Percentiles rank a stretch among this genome's conserved stretches.
Conservation (phyloP, 2,888 invertebrate species). For the Eretmocerus hayati region DNA sequence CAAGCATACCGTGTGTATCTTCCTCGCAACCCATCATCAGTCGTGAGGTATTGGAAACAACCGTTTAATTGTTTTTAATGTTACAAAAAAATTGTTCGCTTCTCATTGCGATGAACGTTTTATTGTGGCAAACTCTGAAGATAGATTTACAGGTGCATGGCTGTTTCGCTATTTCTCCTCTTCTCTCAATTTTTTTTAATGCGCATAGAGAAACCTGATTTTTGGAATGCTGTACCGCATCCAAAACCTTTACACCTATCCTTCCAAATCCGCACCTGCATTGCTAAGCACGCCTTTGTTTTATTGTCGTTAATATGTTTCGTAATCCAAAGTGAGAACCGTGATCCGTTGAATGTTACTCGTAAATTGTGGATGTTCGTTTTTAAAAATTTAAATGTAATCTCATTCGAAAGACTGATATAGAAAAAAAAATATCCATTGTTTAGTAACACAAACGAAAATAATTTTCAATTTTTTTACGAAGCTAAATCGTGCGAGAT, state of each 20-base stretch:
- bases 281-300: conserved; percentile 28
- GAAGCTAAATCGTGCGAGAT: no score
- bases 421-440: conserved; percentile 9
- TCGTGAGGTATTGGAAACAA: conserved; percentile 64
- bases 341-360: no score
- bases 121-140: conserved; percentile 3
- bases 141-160: conserved; percentile 34
- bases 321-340: no score
- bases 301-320: no score
- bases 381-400: background rate
- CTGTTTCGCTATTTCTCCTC: conserved; percentile 29
- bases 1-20: conserved; percentile 35
- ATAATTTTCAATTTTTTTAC: no score
- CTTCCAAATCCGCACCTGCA: conserved; percentile 23
- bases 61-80: conserved; percentile 50
- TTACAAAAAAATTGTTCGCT: conserved; percentile 13
- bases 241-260: conserved; percentile 12
- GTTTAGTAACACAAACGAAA: no score
- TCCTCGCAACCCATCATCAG: conserved; percentile 45
- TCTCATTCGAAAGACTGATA: conserved; percentile 22
- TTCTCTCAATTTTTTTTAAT: conserved; percentile 14
- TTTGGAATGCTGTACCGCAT: conserved; percentile 23
- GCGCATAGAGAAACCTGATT: conserved; percentile 15
- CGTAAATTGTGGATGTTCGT: no score
- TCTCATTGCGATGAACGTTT: conserved; percentile 12